Evolutionary conservation across 2,888 invertebrate species (phyloP).

Genomic region (Caenorhabditis sinica): DNA sequence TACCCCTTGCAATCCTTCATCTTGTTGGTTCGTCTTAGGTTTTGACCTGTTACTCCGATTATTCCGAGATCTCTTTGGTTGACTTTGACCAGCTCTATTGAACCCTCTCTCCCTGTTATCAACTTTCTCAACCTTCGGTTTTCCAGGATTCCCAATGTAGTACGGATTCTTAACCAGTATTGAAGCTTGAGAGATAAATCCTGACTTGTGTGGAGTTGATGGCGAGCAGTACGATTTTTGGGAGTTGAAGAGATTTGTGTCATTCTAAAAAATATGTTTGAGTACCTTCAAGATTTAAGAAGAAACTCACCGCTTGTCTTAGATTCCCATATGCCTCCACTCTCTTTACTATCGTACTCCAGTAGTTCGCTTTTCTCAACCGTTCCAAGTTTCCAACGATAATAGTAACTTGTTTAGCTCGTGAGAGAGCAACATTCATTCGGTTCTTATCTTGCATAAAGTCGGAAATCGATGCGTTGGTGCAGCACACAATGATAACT

Average conservation of each 20-base stretch:
- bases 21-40: too few species aligned
- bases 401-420: conserved; percentile 42
- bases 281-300: not conserved
- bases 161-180: not conserved
- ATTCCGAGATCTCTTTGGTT: too few species aligned
- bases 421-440: conserved; percentile 43
- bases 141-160: not conserved
- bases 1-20: not conserved
- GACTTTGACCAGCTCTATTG: too few species aligned
- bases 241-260: not conserved
- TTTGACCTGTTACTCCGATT: too few species aligned
- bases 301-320: conserved; percentile 6
- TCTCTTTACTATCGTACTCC: conserved; percentile 18
- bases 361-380: conserved; percentile 19
- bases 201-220: too few species aligned
- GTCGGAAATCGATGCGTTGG: conserved; percentile 26
- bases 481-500: conserved; percentile 39
- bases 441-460: conserved; percentile 45
- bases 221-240: not conserved
- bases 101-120: too few species aligned
- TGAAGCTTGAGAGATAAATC: not conserved
- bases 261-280: not conserved
- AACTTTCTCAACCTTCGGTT: too few species aligned
- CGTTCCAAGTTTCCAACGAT: conserved; percentile 35
- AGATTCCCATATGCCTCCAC: conserved; percentile 5